Base-by-base conservation (phyloP, 1,140 invertebrate genomes). In the Halesus radiatus region DNA sequence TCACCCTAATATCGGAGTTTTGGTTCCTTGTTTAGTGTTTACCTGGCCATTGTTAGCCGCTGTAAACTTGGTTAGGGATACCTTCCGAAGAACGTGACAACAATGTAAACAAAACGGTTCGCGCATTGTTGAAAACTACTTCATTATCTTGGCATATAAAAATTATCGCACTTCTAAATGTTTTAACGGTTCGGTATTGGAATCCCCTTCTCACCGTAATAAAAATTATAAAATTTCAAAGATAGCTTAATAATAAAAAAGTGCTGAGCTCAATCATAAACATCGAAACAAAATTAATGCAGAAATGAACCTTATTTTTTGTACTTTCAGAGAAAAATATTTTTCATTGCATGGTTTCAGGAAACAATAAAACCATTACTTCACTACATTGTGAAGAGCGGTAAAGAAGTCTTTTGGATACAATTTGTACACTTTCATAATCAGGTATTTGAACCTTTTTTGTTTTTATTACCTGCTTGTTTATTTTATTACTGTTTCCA, bases 71-170 rank as follows among this genome's bases (percentile, higher is more conserved):
- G 66, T 45, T 20, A 7, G 68, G 18, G 18, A 50, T 6, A 26
- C 32, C 68, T 72, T 52, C 68, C 45, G 32, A 52, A 52, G 3
- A 50, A 52, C 20, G 68, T 52, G 45, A 72, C 68, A 23, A 72
- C 68, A 72, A 72, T 72, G 45, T 72, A 72, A 72, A 72, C n/a
- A 37, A 16, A 20, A 72, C 68, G 5, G 15, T 52, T 72, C 68
- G 50, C 68, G 22, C 68, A 52, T 72, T 72, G 68, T 72, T 50
- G 68, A 20, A 72, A 45, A n/a, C 37, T 13, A 50, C 50, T 72
- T 18, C 16, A 23, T 66, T 66, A 66, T 32, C 62, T 10, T 29
- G 68, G 15, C 15, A 7, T 72, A 22, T 50, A 50, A 45, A 7
- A 66, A 66, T 66, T 22, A 66, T 66, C 22, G 16, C 62, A n/a